Evolutionary conservation across 1,140 invertebrate genomes (phyloP), one percentile per base, ranked within the genome.

Genomic region (Luehdorfia chinensis): DNA sequence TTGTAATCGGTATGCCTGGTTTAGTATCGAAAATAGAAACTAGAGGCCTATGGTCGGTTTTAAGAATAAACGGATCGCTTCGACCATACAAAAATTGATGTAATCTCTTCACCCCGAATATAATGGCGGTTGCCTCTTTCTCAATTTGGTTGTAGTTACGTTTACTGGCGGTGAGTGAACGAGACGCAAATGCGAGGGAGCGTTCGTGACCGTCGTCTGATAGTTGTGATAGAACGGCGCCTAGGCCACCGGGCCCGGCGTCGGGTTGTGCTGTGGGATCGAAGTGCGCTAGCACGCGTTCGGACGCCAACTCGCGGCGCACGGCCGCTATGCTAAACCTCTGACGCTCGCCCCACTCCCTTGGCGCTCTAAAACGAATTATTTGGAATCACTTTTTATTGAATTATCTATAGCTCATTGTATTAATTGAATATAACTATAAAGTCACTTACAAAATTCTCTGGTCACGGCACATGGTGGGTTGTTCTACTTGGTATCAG

Each of bases 61-160:
- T 54, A 4, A 65, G 27, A 8, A 50, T 57, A 31, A 65, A 57
- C 6, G 61, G 64, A 2, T 47, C 53, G 4, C 50, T 12, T 4
- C 59, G 37, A 1, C 70, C 78, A 53, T 66, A 80, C 5, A 87
- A 34, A 57, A 75, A 87, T 37, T 84, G 68, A 48, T 78, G 75
- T 60, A 87, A 88, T 21, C 64, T 46, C 39, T 83, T 70, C 2
- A 74, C 59, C 4, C 67, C 70, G 50, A 87, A 90, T 2, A 89
- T 64, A 32, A 88, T 84, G 2, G 87, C 81, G 2, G 88, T 57
- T 2, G 84, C 63, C 57, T 90, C 87, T 47, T 80, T 76, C 43
- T 90, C 84, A 1, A 88, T 78, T 55, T 88, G 77, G 7, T 68
- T 75, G 48, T 88, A 88, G 19, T 87, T 86, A 19, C 57, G n/a